Percentiles rank a stretch among this genome's conserved stretches.
These are phyloP conservation scores for Otocyon megalotis DNA, from an alignment of 2,113 vertebrate species.

Conservation along the genomic window DNA sequence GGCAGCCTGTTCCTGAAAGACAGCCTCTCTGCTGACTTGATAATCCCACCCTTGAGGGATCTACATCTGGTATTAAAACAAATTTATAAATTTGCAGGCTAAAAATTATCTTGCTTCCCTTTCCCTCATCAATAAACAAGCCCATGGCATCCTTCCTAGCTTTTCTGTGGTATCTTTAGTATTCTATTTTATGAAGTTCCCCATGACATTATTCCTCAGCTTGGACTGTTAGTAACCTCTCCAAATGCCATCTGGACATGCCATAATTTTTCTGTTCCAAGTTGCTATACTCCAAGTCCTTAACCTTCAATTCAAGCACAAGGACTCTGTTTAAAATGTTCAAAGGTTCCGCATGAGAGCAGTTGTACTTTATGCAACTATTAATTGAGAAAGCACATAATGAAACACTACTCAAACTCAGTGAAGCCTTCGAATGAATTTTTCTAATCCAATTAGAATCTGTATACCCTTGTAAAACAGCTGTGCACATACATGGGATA, in stretches of 20 bases:
- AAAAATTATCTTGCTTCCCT: neutral
- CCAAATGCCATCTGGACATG: neutral
- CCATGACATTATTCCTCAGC: neutral
- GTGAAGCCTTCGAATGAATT: neutral
- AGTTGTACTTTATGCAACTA: neutral
- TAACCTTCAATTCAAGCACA: conserved; percentile 22
- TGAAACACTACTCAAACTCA: neutral
- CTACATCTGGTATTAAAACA: neutral
- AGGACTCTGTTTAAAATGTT: neutral
- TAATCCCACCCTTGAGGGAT: neutral
- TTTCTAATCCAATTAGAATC: neutral
- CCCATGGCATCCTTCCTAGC: neutral
- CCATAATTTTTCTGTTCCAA: neutral
- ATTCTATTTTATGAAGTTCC: neutral
- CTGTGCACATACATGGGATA: neutral
- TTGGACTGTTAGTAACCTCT: neutral
- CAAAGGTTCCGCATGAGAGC: neutral
- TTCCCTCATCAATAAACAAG: neutral
- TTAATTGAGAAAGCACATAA: neutral
- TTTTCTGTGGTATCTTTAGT: neutral
- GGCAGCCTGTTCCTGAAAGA: neutral
- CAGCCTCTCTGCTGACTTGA: neutral
- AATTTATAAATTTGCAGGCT: neutral
- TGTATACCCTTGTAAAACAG: neutral
- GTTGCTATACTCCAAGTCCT: neutral